These are phyloP conservation scores for Chascanopsetta lugubris DNA, from an alignment of 2,113 vertebrate genomes.

Conservation along the genomic window DNA sequence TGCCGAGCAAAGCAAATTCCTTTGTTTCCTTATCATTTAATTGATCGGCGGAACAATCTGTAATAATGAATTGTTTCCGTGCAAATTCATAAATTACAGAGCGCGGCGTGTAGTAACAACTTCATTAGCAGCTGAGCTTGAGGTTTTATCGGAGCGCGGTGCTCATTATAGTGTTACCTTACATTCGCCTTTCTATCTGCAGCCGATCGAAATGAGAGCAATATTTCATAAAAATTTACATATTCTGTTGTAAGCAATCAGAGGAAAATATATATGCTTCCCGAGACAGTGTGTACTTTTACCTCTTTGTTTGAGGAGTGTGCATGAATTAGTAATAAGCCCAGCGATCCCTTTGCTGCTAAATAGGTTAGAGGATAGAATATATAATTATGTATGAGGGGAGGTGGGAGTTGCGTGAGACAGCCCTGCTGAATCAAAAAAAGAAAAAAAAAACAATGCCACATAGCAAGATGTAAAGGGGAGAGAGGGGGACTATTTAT, in stretches of 20 bases:
- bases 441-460: not conserved
- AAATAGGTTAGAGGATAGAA: conserved; percentile 75
- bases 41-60: conserved; percentile 74
- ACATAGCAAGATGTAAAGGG: conserved; percentile 39
- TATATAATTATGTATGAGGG: conserved; percentile 65
- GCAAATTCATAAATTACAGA: conserved; percentile 71
- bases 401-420: conserved; percentile 48
- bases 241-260: conserved; percentile 44
- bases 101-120: conserved; percentile 67
- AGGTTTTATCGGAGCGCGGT: conserved; percentile 63
- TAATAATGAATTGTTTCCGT: conserved; percentile 77
- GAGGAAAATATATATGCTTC: conserved; percentile 50
- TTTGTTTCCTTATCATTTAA: conserved; percentile 78
- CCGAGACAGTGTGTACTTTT: conserved; percentile 47
- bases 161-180: conserved; percentile 60
- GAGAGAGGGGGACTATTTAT: conserved; percentile 43
- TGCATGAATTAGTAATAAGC: conserved; percentile 76
- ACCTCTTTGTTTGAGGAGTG: conserved; percentile 68
- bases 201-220: conserved; percentile 45
- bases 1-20: conserved; percentile 65
- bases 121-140: conserved; percentile 61
- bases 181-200: conserved; percentile 35
- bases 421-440: conserved; percentile 24
- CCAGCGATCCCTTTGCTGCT: conserved; percentile 66
- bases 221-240: conserved; percentile 46